Evolutionary conservation across 2,113 vertebrate genomes (phyloP).

Genomic region (Perca flavescens): DNA sequence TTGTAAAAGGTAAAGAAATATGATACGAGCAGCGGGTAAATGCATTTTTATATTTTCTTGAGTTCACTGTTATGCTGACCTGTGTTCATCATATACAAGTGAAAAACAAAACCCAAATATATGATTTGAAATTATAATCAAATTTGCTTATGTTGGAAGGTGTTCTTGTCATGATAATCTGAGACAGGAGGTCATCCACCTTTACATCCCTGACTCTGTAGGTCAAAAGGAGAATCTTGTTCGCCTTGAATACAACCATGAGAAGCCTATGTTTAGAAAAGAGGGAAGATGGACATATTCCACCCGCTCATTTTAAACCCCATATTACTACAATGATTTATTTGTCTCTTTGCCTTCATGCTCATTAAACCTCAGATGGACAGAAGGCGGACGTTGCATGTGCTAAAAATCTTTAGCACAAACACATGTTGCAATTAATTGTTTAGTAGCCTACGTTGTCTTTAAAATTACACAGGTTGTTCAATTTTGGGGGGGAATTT

Average conservation of each 20-base stretch:
- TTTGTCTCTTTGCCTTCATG: not conserved
- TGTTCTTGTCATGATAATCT: not conserved
- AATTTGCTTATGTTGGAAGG: not conserved
- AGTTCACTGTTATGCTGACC: not conserved
- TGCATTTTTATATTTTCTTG: not conserved
- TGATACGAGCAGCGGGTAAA: not conserved
- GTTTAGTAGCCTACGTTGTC: not conserved
- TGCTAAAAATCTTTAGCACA: constrained; percentile 15
- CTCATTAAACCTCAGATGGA: constrained; percentile 5
- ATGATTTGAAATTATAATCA: not conserved
- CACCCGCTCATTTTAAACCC: not conserved
- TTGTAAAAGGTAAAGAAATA: not conserved
- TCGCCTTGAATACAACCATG: not conserved
- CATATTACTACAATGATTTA: not conserved
- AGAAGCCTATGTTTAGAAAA: not conserved
- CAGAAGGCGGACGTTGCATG: not conserved
- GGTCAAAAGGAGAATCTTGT: not conserved
- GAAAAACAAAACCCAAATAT: not conserved
- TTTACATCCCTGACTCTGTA: constrained; percentile 3
- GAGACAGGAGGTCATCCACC: constrained; percentile 8
- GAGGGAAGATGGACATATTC: not conserved
- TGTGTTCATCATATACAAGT: not conserved
- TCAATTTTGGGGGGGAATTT: not conserved
- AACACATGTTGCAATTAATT: constrained; percentile 21
- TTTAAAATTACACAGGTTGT: not conserved